Evolutionary conservation across 2,113 vertebrate genomes (phyloP).

Genomic region (Hemicordylus capensis): DNA sequence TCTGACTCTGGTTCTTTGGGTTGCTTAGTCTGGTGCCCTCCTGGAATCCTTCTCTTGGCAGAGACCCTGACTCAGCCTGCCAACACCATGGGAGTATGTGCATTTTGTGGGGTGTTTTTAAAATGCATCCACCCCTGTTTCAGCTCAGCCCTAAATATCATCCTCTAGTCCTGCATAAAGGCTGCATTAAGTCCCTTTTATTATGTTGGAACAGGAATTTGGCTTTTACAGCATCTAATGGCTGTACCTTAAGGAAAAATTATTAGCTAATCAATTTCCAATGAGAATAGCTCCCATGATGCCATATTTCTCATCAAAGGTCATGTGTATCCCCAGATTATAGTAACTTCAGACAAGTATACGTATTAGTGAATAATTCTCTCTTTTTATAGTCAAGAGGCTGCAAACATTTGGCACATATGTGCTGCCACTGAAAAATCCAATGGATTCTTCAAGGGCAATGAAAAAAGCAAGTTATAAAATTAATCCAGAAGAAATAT

Average conservation of each 20-base stretch:
- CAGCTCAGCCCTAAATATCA: not conserved
- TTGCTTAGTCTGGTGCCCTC: no score
- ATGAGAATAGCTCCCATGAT: constrained; percentile 11
- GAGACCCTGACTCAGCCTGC: no score
- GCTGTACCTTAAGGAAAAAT: constrained; percentile 11
- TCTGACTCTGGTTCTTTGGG: no score
- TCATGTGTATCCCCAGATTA: constrained; percentile 12
- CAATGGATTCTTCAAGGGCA: constrained; percentile 1
- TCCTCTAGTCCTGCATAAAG: not conserved
- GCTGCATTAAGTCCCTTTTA: not conserved
- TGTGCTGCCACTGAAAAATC: not conserved
- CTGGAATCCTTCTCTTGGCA: no score
- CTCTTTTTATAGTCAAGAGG: constrained; percentile 16
- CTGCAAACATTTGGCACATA: constrained; percentile 4
- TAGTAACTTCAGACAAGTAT: not conserved
- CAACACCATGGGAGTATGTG: no score
- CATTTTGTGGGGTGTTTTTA: not conserved
- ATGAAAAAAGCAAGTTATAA: constrained; percentile 11
- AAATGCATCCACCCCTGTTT: not conserved
- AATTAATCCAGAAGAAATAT: not conserved
- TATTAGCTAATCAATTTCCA: constrained; percentile 29
- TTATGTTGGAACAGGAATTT: constrained; percentile 15
- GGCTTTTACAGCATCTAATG: not conserved
- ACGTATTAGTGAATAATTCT: constrained; percentile 14
- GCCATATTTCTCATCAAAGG: constrained; percentile 14